Evolutionary conservation across 2,113 vertebrate genomes (phyloP).

Genomic region (Sula dactylatra): DNA sequence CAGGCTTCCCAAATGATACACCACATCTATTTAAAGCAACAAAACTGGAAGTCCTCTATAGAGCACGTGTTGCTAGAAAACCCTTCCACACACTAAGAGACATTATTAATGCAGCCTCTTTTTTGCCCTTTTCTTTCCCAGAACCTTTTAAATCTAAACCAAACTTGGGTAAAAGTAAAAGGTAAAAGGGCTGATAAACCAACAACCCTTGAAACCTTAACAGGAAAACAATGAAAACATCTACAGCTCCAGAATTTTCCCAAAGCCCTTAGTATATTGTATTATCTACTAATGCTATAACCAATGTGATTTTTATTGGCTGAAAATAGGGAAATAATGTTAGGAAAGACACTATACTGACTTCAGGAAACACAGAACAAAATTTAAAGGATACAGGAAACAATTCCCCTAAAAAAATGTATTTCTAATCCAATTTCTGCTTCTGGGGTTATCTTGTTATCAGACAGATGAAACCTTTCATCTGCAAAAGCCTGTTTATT

Average conservation of each 20-base stretch:
- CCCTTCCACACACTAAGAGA: not conserved
- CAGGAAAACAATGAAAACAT: not conserved
- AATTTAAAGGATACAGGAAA: not conserved
- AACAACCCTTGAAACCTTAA: not conserved
- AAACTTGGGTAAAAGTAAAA: not conserved
- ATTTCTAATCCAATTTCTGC: slow-evolving; percentile 14
- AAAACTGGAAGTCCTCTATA: not conserved
- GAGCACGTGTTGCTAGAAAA: not conserved
- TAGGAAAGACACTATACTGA: not conserved
- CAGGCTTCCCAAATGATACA: not conserved
- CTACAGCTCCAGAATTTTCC: not conserved
- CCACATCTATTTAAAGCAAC: not conserved
- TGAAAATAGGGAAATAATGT: not conserved
- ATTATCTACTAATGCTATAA: not conserved
- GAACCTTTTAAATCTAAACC: not conserved
- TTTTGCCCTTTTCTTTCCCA: not conserved
- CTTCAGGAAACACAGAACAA: not conserved
- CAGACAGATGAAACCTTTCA: not conserved
- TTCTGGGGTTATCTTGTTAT: not conserved
- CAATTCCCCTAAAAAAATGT: not conserved
- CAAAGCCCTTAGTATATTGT: not conserved
- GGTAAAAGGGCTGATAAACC: not conserved
- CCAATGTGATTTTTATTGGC: not conserved
- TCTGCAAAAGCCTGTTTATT: not conserved
- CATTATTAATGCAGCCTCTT: not conserved